These are phyloP conservation scores for Pyrochroa serraticornis DNA, from an alignment of 2,888 invertebrate genomes.

Conservation along the genomic window DNA sequence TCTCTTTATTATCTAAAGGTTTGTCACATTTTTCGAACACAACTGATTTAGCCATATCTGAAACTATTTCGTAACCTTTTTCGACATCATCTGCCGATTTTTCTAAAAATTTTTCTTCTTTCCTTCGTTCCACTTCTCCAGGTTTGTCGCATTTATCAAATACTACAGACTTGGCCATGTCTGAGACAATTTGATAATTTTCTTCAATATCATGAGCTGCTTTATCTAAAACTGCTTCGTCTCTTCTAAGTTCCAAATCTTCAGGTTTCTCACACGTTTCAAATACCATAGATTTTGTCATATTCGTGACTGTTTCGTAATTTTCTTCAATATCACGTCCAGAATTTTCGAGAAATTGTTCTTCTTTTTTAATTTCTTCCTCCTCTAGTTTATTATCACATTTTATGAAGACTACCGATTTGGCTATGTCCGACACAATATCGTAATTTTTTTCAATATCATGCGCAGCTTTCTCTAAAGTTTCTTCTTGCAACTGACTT, in stretches of 20 bases:
- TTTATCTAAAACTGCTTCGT: conserved; percentile 24
- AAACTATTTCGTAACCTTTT: conserved; percentile 3
- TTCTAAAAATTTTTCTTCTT: conserved; percentile 15
- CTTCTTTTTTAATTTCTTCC: conserved; percentile 28
- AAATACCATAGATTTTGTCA: conserved; percentile 31
- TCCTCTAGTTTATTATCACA: conserved; percentile 1
- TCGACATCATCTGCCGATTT: conserved; percentile 2
- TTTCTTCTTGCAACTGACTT: background rate
- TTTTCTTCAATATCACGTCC: conserved; percentile 26
- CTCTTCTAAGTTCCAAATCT: conserved; percentile 11
- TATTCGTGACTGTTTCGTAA: conserved; percentile 32
- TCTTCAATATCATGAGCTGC: conserved; percentile 31
- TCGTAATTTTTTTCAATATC: conserved; percentile 15
- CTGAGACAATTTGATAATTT: conserved; percentile 31
- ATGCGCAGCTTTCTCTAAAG: conserved; percentile 4
- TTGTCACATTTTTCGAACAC: conserved; percentile 10
- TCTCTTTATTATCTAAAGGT: background rate
- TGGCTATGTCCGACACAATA: conserved; percentile 4
- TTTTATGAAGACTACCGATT: conserved; percentile 6
- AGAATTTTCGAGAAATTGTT: conserved; percentile 33
- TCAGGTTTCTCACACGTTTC: conserved; percentile 29
- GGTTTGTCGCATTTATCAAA: conserved; percentile 23
- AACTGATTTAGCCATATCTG: conserved; percentile 15
- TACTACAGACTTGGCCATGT: conserved; percentile 20
- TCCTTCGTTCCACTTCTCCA: conserved; percentile 7